phyloP scores from a whole-genome alignment of 2,888 invertebrate species.

The Plutella xylostella region DNA sequence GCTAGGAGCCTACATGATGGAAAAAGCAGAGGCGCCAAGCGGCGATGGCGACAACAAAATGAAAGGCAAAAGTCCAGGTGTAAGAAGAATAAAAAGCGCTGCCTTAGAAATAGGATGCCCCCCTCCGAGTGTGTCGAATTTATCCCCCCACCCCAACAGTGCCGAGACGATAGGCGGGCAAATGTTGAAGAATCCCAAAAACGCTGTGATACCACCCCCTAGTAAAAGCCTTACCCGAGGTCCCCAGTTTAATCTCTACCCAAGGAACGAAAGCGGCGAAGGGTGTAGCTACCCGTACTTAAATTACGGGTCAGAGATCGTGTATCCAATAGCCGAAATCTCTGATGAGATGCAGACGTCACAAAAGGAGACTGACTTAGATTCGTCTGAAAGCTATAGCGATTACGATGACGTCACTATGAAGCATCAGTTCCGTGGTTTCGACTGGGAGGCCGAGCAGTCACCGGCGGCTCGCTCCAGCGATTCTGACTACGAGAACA shows the following conservation, averaged over 20 bases:
- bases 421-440: conserved; percentile 50
- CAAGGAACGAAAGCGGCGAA: conserved; percentile 74
- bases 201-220: conserved; percentile 74
- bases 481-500: conserved; percentile 77
- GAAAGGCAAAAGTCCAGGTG: conserved; percentile 72
- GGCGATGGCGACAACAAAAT: conserved; percentile 43
- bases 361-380: conserved; percentile 72
- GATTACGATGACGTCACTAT: conserved; percentile 66
- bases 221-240: conserved; percentile 77
- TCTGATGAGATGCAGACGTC: conserved; percentile 82
- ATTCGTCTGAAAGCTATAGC: conserved; percentile 71
- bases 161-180: conserved; percentile 80
- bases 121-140: conserved; percentile 75
- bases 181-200: conserved; percentile 75
- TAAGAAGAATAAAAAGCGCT: conserved; percentile 77
- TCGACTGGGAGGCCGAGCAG: conserved; percentile 62
- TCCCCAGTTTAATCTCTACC: conserved; percentile 77
- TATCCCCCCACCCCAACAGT: conserved; percentile 85
- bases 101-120: conserved; percentile 79
- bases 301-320: conserved; percentile 79
- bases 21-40: conserved; percentile 58
- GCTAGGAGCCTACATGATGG: conserved; percentile 65
- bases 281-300: conserved; percentile 80
- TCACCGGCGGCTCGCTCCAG: conserved; percentile 60
- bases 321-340: conserved; percentile 88